phyloP scores from a whole-genome alignment of 1,140 invertebrate species.

The Drosophila novamexicana region DNA sequence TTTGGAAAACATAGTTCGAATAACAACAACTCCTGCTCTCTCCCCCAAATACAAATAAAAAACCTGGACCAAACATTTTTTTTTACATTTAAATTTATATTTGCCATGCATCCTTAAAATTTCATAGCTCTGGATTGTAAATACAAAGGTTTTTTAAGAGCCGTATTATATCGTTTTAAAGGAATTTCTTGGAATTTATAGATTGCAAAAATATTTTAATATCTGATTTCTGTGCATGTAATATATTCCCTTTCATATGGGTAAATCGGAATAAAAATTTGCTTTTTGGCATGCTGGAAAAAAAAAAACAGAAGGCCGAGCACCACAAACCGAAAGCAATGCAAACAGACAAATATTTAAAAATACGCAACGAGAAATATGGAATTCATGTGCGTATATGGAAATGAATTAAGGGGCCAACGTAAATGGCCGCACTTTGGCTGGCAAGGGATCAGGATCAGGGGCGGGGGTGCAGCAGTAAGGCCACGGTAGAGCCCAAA shows the following conservation, averaged over 20 bases:
- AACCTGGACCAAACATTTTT: no score
- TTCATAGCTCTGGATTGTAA: no score
- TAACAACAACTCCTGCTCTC: no score
- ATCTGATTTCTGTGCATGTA: constrained; percentile 1
- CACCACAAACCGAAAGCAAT: constrained; percentile 20
- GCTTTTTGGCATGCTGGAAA: background rate
- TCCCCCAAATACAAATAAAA: no score
- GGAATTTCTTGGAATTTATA: background rate
- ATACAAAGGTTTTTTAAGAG: no score
- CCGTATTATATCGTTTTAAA: background rate
- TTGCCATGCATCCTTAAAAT: no score
- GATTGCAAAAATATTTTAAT: background rate
- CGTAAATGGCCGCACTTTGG: constrained; percentile 11
- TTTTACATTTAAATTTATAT: no score
- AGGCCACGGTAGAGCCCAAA: constrained; percentile 15
- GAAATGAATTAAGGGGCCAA: constrained; percentile 65
- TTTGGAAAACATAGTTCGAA: no score
- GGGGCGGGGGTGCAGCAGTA: constrained; percentile 2
- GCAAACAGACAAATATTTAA: constrained; percentile 47
- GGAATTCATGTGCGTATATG: constrained; percentile 74
- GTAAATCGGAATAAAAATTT: background rate
- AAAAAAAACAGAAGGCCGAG: background rate
- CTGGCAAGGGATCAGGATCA: background rate
- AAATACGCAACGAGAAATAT: constrained; percentile 60
- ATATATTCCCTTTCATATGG: background rate